A percentile compares a stretch with the other conserved stretches of the same genome.
Evolutionary conservation across 2,797 vertebrate genomes (phyloP).

Genomic region (Chaetodon trifasciatus): DNA sequence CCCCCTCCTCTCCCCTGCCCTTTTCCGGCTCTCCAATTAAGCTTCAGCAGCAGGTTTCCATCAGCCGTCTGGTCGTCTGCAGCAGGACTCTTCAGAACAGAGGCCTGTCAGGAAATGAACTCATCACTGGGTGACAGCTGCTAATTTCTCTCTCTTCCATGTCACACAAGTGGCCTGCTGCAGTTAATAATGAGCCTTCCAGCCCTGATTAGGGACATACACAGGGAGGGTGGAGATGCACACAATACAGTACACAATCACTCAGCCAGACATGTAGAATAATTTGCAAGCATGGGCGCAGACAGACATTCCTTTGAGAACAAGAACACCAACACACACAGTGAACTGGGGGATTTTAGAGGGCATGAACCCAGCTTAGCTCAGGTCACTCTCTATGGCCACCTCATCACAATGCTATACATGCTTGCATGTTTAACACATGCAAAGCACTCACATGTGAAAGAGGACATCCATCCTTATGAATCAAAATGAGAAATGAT

Average conservation of each 20-base stretch:
- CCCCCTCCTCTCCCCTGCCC: conserved; percentile 74
- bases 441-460: not conserved
- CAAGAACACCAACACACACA: conserved; percentile 16
- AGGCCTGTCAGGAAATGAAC: conserved; percentile 98
- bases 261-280: conserved; percentile 57
- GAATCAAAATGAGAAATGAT: not conserved
- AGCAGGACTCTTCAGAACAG: conserved; percentile 93
- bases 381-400: conserved; percentile 10
- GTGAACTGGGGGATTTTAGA: conserved; percentile 6
- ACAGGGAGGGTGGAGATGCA: conserved; percentile 53
- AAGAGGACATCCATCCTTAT: not conserved
- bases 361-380: conserved; percentile 1
- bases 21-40: conserved; percentile 92
- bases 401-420: not conserved
- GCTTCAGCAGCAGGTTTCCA: conserved; percentile 91
- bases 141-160: conserved; percentile 96
- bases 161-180: conserved; percentile 94
- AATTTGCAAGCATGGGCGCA: conserved; percentile 38
- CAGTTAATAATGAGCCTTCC: conserved; percentile 96
- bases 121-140: conserved; percentile 97
- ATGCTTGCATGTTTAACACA: not conserved
- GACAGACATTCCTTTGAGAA: conserved; percentile 58
- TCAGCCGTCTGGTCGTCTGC: conserved; percentile 90
- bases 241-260: conserved; percentile 68
- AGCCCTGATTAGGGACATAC: conserved; percentile 90